phyloP scores from a whole-genome alignment of 2,888 invertebrate genomes.

The Xylota segnis region DNA sequence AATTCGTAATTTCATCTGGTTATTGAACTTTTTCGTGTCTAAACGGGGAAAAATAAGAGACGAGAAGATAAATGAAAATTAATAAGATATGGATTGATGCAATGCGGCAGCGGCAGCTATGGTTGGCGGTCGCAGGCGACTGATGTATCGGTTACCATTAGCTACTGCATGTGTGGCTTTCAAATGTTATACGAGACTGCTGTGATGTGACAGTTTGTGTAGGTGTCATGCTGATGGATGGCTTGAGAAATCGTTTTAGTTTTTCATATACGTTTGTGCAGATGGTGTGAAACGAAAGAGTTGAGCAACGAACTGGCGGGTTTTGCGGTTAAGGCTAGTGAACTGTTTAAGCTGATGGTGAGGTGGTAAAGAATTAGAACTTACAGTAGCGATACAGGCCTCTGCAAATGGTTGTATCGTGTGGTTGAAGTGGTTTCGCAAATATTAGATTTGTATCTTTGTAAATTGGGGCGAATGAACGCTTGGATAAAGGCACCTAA shows the following conservation, averaged over 20 bases:
- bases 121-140: slow-evolving; percentile 23
- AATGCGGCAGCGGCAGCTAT: slow-evolving; percentile 30
- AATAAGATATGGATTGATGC: slow-evolving; percentile 49
- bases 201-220: slow-evolving; percentile 52
- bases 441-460: no score
- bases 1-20: slow-evolving; percentile 70
- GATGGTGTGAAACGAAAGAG: slow-evolving; percentile 11
- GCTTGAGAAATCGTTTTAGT: slow-evolving; percentile 48
- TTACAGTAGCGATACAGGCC: neutral
- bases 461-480: no score
- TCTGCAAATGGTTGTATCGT: neutral
- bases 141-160: slow-evolving; percentile 52
- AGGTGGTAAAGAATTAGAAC: neutral
- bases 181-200: slow-evolving; percentile 54
- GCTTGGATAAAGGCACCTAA: no score
- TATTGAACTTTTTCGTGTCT: slow-evolving; percentile 60
- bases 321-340: slow-evolving; percentile 11
- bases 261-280: neutral
- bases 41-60: slow-evolving; percentile 14
- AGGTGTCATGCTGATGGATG: slow-evolving; percentile 65
- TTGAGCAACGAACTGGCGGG: slow-evolving; percentile 16
- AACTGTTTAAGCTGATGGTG: neutral
- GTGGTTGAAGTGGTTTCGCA: no score
- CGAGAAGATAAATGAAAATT: neutral
- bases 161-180: slow-evolving; percentile 53